Evolutionary conservation across 2,888 invertebrate species (phyloP).

Genomic region (Herminia tarsipennalis): DNA sequence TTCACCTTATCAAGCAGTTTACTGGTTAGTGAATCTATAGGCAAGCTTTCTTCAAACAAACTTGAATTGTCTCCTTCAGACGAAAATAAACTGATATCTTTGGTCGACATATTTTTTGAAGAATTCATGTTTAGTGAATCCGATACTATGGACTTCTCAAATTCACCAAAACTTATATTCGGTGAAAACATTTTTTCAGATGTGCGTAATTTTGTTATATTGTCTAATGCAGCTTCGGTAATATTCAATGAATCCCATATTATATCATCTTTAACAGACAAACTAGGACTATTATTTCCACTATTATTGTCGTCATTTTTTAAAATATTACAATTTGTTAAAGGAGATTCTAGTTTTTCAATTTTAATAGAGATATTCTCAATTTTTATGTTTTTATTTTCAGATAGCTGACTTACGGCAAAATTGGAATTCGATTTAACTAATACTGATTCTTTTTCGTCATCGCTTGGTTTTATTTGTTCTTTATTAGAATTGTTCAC

Average conservation of each 20-base stretch:
- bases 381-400: no score
- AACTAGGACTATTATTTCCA: slow-evolving; percentile 19
- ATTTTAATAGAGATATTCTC: neutral
- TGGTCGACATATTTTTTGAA: slow-evolving; percentile 49
- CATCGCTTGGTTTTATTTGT: neutral
- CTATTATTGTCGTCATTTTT: slow-evolving; percentile 6
- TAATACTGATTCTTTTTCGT: neutral
- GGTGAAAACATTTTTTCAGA: slow-evolving; percentile 65
- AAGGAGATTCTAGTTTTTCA: neutral
- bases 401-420: neutral
- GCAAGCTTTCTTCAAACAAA: slow-evolving; percentile 86
- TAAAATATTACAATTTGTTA: slow-evolving; percentile 4
- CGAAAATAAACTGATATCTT: slow-evolving; percentile 76
- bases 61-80: slow-evolving; percentile 81
- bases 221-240: slow-evolving; percentile 61
- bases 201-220: slow-evolving; percentile 59
- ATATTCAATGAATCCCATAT: slow-evolving; percentile 74
- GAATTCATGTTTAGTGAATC: slow-evolving; percentile 31
- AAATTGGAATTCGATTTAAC: neutral
- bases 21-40: slow-evolving; percentile 79
- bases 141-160: slow-evolving; percentile 42
- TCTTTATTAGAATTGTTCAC: no score
- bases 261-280: slow-evolving; percentile 54
- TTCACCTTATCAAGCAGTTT: slow-evolving; percentile 72
- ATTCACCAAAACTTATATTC: slow-evolving; percentile 68